Conservation (phyloP, 2,113 vertebrate species). For the Xiphorhynchus elegans region DNA sequence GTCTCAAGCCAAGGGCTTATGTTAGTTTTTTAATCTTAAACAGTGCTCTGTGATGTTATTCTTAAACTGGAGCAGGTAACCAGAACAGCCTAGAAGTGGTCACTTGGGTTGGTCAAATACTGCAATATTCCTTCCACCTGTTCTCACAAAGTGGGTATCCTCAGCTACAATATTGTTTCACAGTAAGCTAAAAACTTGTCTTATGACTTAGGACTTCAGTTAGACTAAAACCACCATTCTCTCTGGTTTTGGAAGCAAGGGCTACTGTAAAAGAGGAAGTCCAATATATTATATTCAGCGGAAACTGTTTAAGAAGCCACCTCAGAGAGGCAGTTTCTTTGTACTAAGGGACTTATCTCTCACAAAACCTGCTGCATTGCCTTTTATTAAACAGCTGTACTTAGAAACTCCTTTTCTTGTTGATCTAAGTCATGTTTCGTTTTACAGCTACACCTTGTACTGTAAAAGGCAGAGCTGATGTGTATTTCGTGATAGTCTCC, state of each 20-base stretch:
- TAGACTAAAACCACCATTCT: neutral
- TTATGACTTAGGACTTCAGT: neutral
- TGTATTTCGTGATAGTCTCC: neutral
- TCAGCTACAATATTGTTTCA: neutral
- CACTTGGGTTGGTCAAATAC: neutral
- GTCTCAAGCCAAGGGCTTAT: neutral
- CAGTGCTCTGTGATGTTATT: neutral
- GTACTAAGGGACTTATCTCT: neutral
- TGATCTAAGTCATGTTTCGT: neutral
- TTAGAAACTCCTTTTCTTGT: neutral
- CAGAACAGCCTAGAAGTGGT: neutral
- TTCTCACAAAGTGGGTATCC: neutral
- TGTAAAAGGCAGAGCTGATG: neutral
- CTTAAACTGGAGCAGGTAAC: neutral
- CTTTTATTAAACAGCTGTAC: neutral
- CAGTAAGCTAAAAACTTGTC: neutral
- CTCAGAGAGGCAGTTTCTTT: conserved; percentile 33
- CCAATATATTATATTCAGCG: neutral
- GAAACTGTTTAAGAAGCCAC: conserved; percentile 40
- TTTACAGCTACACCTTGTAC: neutral
- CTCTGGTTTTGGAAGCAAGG: neutral
- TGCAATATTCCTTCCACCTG: neutral
- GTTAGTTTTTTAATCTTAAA: neutral
- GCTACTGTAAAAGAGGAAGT: conserved; percentile 46
- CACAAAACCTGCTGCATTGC: neutral